Conservation (phyloP, 2,113 vertebrate genomes). For the Salvelinus alpinus region DNA sequence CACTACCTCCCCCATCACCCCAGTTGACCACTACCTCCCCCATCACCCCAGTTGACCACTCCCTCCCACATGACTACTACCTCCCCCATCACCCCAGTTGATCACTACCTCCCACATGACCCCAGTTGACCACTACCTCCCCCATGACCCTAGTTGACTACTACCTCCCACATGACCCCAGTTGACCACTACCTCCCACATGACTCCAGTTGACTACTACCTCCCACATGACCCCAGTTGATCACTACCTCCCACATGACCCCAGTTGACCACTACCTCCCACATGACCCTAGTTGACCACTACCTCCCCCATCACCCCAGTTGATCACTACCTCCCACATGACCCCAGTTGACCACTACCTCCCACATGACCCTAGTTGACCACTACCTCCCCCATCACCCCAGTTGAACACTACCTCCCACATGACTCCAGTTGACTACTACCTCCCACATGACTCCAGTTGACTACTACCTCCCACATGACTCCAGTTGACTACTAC, state of each 20-base stretch:
- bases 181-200: slow-evolving; percentile 6
- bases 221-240: not conserved
- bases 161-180: slow-evolving; percentile 5
- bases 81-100: not conserved
- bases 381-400: slow-evolving; percentile 4
- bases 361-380: not conserved
- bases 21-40: slow-evolving; percentile 13
- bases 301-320: slow-evolving; percentile 8
- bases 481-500: slow-evolving; percentile 12
- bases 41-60: no score
- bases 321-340: slow-evolving; percentile 7
- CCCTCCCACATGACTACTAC: no score
- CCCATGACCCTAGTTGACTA: not conserved
- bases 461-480: slow-evolving; percentile 4
- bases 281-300: not conserved
- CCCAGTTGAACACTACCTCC: slow-evolving; percentile 13
- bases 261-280: no score
- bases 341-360: slow-evolving; percentile 10
- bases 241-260: slow-evolving; percentile 7
- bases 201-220: slow-evolving; percentile 13
- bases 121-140: slow-evolving; percentile 11
- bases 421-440: not conserved
- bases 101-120: slow-evolving; percentile 4
- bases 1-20: no score
- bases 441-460: not conserved